A percentile compares a stretch with the other conserved stretches of the same genome.
Evolutionary conservation across 2,113 vertebrate genomes (phyloP).

Genomic region (Macrotus californicus): DNA sequence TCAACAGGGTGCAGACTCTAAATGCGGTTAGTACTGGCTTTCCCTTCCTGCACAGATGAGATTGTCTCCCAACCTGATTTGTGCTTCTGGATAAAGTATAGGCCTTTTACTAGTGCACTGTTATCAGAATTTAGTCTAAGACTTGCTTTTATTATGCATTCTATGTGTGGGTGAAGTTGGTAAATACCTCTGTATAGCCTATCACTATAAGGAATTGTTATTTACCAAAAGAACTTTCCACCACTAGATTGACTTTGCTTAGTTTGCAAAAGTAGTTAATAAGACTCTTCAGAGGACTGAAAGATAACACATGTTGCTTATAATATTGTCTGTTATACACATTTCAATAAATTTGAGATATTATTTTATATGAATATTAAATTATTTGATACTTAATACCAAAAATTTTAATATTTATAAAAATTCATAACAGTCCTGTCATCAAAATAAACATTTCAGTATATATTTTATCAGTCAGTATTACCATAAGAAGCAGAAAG

Average conservation of each 20-base stretch:
- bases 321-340: neutral
- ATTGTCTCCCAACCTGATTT: neutral
- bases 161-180: neutral
- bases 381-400: neutral
- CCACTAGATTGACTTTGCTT: neutral
- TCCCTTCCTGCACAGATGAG: neutral
- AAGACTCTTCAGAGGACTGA: neutral
- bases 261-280: neutral
- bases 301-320: neutral
- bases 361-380: neutral
- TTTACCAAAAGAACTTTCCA: neutral
- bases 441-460: neutral
- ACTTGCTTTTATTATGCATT: neutral
- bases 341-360: neutral
- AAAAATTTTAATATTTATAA: neutral
- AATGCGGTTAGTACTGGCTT: neutral
- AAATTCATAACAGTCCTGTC: neutral
- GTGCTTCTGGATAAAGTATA: neutral
- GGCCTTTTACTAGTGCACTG: neutral
- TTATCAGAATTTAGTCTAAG: neutral
- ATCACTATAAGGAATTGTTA: neutral
- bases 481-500: neutral
- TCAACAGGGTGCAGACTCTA: neutral
- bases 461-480: neutral
- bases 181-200: neutral